Conservation (phyloP, 2,888 invertebrate species). For the Protonemura montana region DNA sequence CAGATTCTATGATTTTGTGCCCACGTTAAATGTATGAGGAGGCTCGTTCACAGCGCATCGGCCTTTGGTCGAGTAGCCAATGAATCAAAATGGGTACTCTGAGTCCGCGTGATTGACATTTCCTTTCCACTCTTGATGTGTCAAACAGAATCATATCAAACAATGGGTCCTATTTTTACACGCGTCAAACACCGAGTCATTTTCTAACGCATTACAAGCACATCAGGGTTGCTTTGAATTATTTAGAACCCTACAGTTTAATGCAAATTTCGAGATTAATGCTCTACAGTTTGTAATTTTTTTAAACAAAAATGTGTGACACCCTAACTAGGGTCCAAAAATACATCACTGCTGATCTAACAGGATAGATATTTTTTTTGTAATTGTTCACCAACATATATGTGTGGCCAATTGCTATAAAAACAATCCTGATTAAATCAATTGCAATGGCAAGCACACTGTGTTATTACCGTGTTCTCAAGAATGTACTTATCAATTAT, state of each 20-base stretch:
- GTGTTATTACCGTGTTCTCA: no score
- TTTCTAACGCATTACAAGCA: neutral
- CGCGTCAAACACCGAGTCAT: neutral
- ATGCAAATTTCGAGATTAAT: neutral
- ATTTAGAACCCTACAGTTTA: no score
- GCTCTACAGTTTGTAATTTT: neutral
- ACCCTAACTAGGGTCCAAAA: neutral
- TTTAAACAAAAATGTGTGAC: neutral
- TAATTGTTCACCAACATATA: neutral
- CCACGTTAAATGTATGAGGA: no score
- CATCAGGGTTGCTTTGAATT: neutral
- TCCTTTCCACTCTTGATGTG: conserved; percentile 4
- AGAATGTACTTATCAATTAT: no score
- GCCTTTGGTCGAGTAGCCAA: neutral
- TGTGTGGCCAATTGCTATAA: no score
- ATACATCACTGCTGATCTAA: neutral
- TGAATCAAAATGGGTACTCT: conserved; percentile 7
- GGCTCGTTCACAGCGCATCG: neutral
- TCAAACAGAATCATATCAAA: neutral
- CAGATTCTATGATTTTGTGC: no score
- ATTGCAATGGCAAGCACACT: no score
- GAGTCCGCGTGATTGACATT: neutral
- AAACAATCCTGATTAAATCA: no score
- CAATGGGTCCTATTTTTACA: neutral
- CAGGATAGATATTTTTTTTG: neutral